Evolutionary conservation across 2,797 vertebrate genomes (phyloP).

Genomic region (Cirrhinus molitorella): DNA sequence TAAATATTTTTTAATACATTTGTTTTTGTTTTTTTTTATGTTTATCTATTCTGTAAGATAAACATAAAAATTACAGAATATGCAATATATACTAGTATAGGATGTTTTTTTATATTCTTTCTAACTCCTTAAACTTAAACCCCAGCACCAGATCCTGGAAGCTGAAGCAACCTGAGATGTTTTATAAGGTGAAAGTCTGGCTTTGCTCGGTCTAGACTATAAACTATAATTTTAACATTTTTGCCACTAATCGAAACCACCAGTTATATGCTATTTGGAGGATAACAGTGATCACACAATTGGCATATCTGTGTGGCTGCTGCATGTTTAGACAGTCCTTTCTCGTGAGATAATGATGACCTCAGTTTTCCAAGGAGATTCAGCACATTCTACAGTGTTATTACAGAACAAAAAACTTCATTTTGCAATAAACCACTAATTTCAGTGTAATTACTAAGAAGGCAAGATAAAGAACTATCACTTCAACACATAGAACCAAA

Average conservation of each 20-base stretch:
- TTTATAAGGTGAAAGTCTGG: constrained; percentile 37
- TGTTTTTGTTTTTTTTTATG: no score
- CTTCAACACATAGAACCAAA: not conserved
- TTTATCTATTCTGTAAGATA: not conserved
- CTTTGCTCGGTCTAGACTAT: constrained; percentile 16
- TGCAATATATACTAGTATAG: not conserved
- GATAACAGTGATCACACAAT: not conserved
- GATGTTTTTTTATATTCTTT: not conserved
- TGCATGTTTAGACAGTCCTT: constrained; percentile 29
- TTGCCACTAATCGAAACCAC: constrained; percentile 24
- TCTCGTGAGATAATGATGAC: constrained; percentile 22
- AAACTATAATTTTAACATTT: not conserved
- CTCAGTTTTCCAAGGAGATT: constrained; percentile 4
- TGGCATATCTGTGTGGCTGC: constrained; percentile 2
- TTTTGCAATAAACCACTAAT: not conserved
- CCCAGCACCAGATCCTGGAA: not conserved
- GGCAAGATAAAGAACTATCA: not conserved
- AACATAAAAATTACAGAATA: not conserved
- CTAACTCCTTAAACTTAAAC: not conserved
- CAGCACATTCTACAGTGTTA: constrained; percentile 22
- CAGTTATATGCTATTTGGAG: constrained; percentile 10
- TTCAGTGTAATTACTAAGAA: constrained; percentile 17
- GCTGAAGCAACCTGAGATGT: not conserved
- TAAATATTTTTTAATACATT: no score
- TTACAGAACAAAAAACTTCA: constrained; percentile 17